phyloP scores from a whole-genome alignment of 2,797 vertebrate species.

The Streptopelia turtur region DNA sequence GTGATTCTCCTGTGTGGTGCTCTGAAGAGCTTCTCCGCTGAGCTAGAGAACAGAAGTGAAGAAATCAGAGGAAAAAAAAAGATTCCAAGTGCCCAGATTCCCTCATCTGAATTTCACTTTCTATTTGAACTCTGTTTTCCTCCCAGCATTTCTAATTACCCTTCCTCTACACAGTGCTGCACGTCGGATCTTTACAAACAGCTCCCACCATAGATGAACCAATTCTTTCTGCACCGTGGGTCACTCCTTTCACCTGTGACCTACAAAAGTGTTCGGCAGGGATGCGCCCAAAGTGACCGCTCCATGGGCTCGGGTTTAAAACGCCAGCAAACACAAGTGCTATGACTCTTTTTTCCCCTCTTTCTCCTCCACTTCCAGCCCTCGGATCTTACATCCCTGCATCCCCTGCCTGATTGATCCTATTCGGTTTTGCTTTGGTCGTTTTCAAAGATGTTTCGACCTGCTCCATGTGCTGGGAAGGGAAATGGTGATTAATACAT shows the following conservation, averaged over 20 bases:
- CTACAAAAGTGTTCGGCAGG: background rate
- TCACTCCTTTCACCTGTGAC: background rate
- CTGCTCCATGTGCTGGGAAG: background rate
- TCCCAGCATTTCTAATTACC: background rate
- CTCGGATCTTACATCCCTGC: background rate
- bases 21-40: background rate
- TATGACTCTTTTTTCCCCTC: rapidly evolving
- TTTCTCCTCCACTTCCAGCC: background rate
- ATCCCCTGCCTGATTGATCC: background rate
- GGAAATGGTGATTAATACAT: background rate
- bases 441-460: background rate
- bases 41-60: background rate
- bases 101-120: background rate
- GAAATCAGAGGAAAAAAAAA: background rate
- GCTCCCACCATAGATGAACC: background rate
- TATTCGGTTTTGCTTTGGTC: background rate
- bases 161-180: background rate
- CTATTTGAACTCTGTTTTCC: background rate
- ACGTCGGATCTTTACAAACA: background rate
- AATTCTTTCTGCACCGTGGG: background rate
- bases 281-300: background rate
- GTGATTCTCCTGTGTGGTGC: background rate
- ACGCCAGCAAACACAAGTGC: background rate
- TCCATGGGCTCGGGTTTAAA: background rate
- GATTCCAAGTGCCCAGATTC: background rate